Conservation (phyloP, 2,797 vertebrate genomes). For the Odontamblyopus rebecca region DNA sequence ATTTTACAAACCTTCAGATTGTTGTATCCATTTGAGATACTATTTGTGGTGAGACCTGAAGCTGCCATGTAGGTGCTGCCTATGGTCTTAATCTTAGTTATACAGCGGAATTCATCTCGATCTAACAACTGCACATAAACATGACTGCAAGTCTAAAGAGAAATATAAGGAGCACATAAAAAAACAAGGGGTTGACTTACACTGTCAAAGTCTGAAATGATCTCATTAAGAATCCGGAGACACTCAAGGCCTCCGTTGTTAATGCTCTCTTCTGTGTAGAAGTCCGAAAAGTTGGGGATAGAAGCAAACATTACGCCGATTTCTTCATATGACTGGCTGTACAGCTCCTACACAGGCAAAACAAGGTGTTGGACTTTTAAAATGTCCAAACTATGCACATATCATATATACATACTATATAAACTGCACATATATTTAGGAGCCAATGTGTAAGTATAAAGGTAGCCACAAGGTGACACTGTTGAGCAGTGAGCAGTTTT, state of each 20-base stretch:
- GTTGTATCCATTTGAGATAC: slow-evolving; percentile 79
- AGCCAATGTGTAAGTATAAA: slow-evolving; percentile 3
- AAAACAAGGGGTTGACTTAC: slow-evolving; percentile 74
- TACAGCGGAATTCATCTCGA: slow-evolving; percentile 86
- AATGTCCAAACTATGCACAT: neutral
- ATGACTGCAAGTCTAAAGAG: neutral
- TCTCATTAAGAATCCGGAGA: slow-evolving; percentile 95
- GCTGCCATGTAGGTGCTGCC: slow-evolving; percentile 99
- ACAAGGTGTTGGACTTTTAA: neutral
- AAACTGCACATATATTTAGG: neutral
- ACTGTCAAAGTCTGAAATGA: slow-evolving; percentile 95
- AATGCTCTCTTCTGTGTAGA: slow-evolving; percentile 96
- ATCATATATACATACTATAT: neutral
- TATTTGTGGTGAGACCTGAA: slow-evolving; percentile 89
- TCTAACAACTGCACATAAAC: slow-evolving; percentile 83
- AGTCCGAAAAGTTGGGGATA: slow-evolving; percentile 95
- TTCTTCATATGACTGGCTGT: slow-evolving; percentile 94
- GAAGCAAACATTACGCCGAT: slow-evolving; percentile 97
- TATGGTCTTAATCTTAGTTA: slow-evolving; percentile 98
- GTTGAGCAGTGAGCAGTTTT: neutral
- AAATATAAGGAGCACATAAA: neutral
- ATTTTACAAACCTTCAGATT: slow-evolving; percentile 76
- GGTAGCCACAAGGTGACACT: slow-evolving; percentile 48
- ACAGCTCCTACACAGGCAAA: slow-evolving; percentile 83
- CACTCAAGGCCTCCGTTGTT: slow-evolving; percentile 97